Percentiles rank a stretch among this genome's conserved stretches.
phyloP scores from a whole-genome alignment of 2,888 invertebrate genomes.

The Eueremaeus valkanovi region DNA sequence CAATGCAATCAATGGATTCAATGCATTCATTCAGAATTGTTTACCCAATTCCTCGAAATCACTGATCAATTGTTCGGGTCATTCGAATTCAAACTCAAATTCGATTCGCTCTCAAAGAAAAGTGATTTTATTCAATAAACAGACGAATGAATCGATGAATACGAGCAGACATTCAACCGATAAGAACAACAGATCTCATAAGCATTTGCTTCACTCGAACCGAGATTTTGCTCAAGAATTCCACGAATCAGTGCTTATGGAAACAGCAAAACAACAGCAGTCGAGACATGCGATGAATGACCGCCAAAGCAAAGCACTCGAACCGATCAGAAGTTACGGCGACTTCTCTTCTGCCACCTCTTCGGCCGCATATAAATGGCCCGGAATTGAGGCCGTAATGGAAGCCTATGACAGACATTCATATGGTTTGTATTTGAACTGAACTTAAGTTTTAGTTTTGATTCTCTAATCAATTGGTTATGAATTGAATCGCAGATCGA shows the following conservation, averaged over 20 bases:
- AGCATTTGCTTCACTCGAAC: neutral
- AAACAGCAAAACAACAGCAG: slow-evolving; percentile 33
- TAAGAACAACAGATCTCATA: neutral
- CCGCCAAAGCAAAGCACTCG: neutral
- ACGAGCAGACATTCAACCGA: neutral
- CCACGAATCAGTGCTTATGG: slow-evolving; percentile 53
- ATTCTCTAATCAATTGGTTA: neutral
- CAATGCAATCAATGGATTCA: neutral
- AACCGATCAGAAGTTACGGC: neutral
- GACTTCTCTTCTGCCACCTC: neutral
- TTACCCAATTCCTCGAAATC: neutral
- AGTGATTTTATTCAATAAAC: neutral
- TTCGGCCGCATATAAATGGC: slow-evolving; percentile 49
- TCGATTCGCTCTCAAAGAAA: slow-evolving; percentile 1
- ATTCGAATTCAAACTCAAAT: neutral
- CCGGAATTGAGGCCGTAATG: slow-evolving; percentile 53
- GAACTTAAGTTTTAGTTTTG: slow-evolving; percentile 19
- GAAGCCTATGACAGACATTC: slow-evolving; percentile 52
- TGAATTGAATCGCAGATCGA: slow-evolving; percentile 43
- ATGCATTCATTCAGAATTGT: no score
- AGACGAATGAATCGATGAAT: neutral
- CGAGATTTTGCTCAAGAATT: slow-evolving; percentile 54
- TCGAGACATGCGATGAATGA: neutral
- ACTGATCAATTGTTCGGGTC: neutral
- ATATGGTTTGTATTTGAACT: slow-evolving; percentile 40